Percentiles rank a stretch among this genome's conserved stretches.
Evolutionary conservation across 2,888 invertebrate genomes (phyloP).

Genomic region (Ptilodon capucinus): DNA sequence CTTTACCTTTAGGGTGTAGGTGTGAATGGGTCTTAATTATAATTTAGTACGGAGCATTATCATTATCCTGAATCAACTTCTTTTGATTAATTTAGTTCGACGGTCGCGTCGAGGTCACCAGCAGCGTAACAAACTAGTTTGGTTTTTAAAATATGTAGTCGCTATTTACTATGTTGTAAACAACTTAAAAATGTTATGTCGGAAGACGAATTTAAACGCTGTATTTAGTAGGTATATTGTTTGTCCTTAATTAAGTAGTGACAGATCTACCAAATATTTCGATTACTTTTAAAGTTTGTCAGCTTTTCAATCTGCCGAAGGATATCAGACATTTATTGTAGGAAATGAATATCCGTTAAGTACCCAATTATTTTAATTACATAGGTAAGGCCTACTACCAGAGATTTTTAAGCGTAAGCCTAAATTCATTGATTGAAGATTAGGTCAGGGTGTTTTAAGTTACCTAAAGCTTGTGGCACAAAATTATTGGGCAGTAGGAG

Average conservation of each 20-base stretch:
- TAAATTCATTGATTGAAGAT: too few species aligned
- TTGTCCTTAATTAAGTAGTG: background rate
- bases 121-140: conserved; percentile 16
- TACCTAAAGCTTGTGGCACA: too few species aligned
- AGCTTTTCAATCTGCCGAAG: background rate
- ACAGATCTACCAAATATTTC: background rate
- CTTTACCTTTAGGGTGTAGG: too few species aligned
- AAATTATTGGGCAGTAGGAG: too few species aligned
- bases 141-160: conserved; percentile 2
- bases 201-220: too few species aligned
- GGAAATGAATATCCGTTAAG: background rate
- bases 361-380: too few species aligned
- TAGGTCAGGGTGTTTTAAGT: too few species aligned
- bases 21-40: too few species aligned
- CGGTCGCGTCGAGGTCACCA: conserved; percentile 19
- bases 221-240: too few species aligned
- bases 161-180: background rate
- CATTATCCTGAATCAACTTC: conserved; percentile 1
- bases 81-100: conserved; percentile 4
- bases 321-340: background rate
- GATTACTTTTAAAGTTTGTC: background rate
- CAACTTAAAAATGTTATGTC: too few species aligned
- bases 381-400: too few species aligned
- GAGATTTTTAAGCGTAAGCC: too few species aligned
- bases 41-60: background rate